Evolutionary conservation across 2,797 vertebrate species (phyloP).

Genomic region (Monodelphis domestica): DNA sequence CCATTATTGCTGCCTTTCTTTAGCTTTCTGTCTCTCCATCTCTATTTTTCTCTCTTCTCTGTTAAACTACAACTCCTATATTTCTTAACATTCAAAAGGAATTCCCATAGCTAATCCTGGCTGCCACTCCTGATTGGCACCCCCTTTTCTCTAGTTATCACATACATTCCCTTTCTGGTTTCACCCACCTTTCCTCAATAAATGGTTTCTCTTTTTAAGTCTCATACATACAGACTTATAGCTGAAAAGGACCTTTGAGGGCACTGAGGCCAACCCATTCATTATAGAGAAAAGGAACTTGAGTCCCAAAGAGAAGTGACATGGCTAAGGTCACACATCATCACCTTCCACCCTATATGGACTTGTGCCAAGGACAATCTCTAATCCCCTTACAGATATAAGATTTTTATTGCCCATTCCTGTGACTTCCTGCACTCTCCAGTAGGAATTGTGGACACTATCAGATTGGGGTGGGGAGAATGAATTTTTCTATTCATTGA

Average conservation of each 20-base stretch:
- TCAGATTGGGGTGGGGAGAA: background rate
- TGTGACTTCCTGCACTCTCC: background rate
- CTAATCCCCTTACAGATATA: background rate
- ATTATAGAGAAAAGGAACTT: background rate
- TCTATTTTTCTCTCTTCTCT: background rate
- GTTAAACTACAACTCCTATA: background rate
- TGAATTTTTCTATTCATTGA: accelerated
- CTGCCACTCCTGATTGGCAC: slow-evolving; percentile 23
- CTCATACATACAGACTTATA: background rate
- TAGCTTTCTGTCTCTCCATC: background rate
- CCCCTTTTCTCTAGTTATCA: background rate
- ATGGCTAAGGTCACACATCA: background rate
- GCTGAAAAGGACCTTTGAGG: background rate
- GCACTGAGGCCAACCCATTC: background rate
- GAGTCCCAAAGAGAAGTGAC: background rate
- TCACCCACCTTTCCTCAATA: background rate
- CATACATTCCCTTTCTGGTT: background rate
- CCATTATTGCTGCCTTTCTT: background rate
- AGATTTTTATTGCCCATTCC: background rate
- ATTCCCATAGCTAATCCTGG: accelerated
- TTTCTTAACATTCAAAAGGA: background rate
- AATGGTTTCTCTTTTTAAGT: background rate
- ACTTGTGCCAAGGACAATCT: background rate
- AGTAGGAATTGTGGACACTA: background rate
- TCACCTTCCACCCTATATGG: background rate